Base-by-base conservation (phyloP, 2,113 vertebrate species). In the Holacanthus passer region DNA sequence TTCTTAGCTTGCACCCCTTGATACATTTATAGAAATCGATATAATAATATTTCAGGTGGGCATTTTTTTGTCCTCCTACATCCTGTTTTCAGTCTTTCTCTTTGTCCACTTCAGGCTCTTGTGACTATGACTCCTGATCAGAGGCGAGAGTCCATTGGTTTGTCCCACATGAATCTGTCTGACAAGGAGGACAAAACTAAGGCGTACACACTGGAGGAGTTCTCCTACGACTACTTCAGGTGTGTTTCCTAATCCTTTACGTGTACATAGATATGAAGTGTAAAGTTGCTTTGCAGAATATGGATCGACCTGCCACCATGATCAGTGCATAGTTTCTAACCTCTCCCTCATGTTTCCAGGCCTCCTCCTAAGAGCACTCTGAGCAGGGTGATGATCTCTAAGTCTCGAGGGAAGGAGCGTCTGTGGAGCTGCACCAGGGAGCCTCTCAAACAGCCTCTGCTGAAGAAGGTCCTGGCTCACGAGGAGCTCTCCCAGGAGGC, bases 211-310 rank as follows among this genome's bases (percentile, higher is more conserved):
- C 92, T 99, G 94, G 98, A 99, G 88, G 98, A 99, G 76, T 99
- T 97, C 90, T 99, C 98, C 74, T 99, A 97, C 0, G 97, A 99
- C 90, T 96, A 98, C 91, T 99, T 99, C 93, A 97, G 98, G 98
- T 99, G 84, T 1, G 32, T 29, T 0, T 32, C 11, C 27, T 2
- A 3, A 70, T 6, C n/a, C 27, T 32, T 39, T 9, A 17, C 63
- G 2, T 2, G n/a, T n/a, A 1, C n/a, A 7, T 12, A 35, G 4
- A 56, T 45, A 27, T 12, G 5, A 41, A 31, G 10, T 39, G 7
- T 13, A 20, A 24, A 11, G 19, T 17, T 11, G 8, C 17, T n/a
- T n/a, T n/a, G n/a, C n/a, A n/a, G n/a, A n/a, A n/a, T n/a, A n/a
- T n/a, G n/a, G n/a, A n/a, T n/a, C n/a, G n/a, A n/a, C 22, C 17